phyloP scores from a whole-genome alignment of 2,888 invertebrate species.

The Oxyteleia sp. region DNA sequence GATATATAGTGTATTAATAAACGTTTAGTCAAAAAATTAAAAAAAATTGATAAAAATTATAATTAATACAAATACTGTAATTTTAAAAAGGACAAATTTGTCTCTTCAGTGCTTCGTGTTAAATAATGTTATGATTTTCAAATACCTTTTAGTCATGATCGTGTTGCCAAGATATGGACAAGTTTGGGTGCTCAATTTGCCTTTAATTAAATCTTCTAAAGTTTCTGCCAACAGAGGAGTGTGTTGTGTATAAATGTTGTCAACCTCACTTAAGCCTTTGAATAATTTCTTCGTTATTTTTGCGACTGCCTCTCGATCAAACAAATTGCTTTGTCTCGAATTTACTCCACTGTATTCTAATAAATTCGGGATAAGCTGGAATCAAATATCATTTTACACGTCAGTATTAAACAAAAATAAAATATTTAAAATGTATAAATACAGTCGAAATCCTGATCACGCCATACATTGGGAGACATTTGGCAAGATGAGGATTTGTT shows the following conservation, averaged over 20 bases:
- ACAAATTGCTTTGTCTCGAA: constrained; percentile 94
- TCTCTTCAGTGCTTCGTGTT: constrained; percentile 81
- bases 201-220: constrained; percentile 96
- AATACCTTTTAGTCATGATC: constrained; percentile 87
- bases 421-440: too few relatives aligned
- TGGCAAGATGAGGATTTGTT: too few relatives aligned
- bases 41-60: too few relatives aligned
- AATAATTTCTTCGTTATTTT: constrained; percentile 97
- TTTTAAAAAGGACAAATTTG: too few relatives aligned
- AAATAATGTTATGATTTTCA: too few relatives aligned
- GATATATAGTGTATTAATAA: too few relatives aligned
- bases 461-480: too few relatives aligned
- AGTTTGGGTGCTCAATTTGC: constrained; percentile 94
- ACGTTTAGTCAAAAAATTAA: too few relatives aligned
- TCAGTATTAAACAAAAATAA: too few relatives aligned
- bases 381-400: too few relatives aligned
- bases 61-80: too few relatives aligned
- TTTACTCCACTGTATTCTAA: constrained; percentile 96
- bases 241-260: constrained; percentile 99
- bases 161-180: constrained; percentile 94
- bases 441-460: too few relatives aligned
- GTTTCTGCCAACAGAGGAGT: constrained; percentile 96
- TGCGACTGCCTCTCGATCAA: constrained; percentile 94
- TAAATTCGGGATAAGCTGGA: constrained; percentile 90
- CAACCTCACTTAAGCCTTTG: constrained; percentile 97